These are phyloP conservation scores for Chamaetylas fuelleborni DNA, from an alignment of 2,113 vertebrate species.

Conservation along the genomic window DNA sequence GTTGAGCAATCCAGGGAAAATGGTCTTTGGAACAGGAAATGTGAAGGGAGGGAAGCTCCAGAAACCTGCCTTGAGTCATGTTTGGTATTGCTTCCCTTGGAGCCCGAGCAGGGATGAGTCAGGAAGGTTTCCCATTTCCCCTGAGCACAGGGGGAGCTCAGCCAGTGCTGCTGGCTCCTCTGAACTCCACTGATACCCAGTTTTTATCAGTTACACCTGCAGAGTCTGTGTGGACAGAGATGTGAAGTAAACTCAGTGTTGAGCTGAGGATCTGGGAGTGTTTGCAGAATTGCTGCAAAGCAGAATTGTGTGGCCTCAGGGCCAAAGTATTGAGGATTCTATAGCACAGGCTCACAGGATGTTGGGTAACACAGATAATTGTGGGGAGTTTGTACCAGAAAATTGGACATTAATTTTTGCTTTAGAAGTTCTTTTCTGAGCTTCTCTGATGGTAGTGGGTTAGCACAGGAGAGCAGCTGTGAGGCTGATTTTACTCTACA, in stretches of 20 bases:
- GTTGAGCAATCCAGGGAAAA: conserved; percentile 17
- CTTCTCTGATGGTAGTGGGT: background rate
- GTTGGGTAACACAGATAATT: conserved; percentile 13
- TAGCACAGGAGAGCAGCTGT: background rate
- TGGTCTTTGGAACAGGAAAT: background rate
- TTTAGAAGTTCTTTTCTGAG: background rate
- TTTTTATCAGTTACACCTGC: background rate
- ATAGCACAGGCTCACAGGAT: background rate
- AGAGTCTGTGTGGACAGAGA: background rate
- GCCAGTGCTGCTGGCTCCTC: background rate
- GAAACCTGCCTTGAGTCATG: conserved; percentile 35
- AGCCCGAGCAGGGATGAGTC: background rate
- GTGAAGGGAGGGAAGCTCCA: conserved; percentile 7
- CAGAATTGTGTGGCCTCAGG: conserved; percentile 15
- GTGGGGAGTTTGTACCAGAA: background rate
- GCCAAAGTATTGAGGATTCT: background rate
- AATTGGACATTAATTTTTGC: background rate
- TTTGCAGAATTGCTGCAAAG: background rate
- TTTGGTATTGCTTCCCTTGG: background rate
- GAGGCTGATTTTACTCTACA: background rate
- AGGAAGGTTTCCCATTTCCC: background rate
- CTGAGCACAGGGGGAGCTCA: background rate
- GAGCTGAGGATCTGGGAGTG: background rate
- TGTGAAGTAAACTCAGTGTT: background rate
- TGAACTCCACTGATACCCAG: rapidly evolving